These are phyloP conservation scores for Lordiphosa andalusiaca DNA, from an alignment of 2,888 invertebrate species.

Conservation along the genomic window DNA sequence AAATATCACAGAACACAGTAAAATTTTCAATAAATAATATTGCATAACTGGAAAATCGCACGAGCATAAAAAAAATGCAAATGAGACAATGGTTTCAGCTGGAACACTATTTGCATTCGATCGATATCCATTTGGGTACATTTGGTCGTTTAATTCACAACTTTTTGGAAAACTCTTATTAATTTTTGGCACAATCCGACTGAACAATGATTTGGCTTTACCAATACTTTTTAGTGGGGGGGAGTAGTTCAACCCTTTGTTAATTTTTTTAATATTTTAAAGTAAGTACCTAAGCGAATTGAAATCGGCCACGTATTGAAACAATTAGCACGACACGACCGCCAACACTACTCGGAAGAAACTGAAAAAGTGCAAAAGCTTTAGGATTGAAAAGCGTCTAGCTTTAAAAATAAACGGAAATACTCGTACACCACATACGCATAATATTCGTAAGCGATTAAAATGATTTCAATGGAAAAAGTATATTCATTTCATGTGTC, in stretches of 20 bases:
- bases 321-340: conserved; percentile 73
- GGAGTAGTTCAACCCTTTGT: neutral
- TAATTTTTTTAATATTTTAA: conserved; percentile 9
- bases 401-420: conserved; percentile 69
- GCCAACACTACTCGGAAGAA: conserved; percentile 74
- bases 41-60: conserved; percentile 51
- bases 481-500: conserved; percentile 20
- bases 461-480: conserved; percentile 27
- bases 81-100: conserved; percentile 9
- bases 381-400: conserved; percentile 64
- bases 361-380: conserved; percentile 73
- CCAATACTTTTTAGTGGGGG: too few relatives aligned
- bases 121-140: neutral
- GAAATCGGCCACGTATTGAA: conserved; percentile 49
- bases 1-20: conserved; percentile 26
- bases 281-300: conserved; percentile 49
- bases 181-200: neutral
- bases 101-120: neutral
- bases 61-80: conserved; percentile 19
- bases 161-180: neutral
- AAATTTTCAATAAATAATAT: conserved; percentile 46
- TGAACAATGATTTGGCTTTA: too few relatives aligned
- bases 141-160: conserved; percentile 1
- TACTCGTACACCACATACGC: conserved; percentile 49
- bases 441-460: conserved; percentile 48